phyloP scores from a whole-genome alignment of 92 coral and sea anemone species.

The Muricea muricata region DNA sequence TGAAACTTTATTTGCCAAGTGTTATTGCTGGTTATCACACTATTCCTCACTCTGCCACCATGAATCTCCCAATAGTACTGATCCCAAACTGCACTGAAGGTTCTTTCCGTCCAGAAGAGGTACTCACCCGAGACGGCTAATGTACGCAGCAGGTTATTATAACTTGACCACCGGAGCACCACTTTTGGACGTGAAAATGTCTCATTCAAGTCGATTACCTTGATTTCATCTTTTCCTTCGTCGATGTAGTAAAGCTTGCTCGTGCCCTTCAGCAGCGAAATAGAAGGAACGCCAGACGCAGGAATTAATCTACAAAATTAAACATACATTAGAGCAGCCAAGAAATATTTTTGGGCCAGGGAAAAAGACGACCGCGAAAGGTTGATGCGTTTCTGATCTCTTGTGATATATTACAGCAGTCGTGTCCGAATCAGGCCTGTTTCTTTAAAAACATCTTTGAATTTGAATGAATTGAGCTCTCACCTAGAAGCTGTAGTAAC shows the following conservation, averaged over 20 bases:
- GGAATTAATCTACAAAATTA: background rate
- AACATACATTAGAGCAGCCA: too few relatives aligned
- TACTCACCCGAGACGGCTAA: slow-evolving; percentile 2
- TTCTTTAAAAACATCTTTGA: too few relatives aligned
- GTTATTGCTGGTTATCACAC: too few relatives aligned
- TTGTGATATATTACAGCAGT: too few relatives aligned
- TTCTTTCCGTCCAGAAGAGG: slow-evolving; percentile 19
- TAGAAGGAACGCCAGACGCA: background rate
- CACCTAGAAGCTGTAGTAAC: background rate
- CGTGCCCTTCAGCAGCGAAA: background rate
- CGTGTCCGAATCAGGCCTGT: too few relatives aligned
- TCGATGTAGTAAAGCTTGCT: slow-evolving; percentile 23
- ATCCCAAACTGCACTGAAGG: background rate
- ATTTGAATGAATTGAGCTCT: too few relatives aligned
- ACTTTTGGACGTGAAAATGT: background rate
- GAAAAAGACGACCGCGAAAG: too few relatives aligned
- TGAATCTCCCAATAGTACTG: background rate
- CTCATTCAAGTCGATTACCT: background rate
- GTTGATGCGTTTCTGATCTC: too few relatives aligned
- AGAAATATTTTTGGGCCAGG: too few relatives aligned
- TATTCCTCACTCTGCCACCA: too few relatives aligned
- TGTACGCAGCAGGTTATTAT: background rate
- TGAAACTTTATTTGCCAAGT: too few relatives aligned
- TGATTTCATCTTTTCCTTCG: background rate
- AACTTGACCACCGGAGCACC: background rate